Evolutionary conservation across 1,140 invertebrate species (phyloP).

Genomic region (Trissolcus basalis): DNA sequence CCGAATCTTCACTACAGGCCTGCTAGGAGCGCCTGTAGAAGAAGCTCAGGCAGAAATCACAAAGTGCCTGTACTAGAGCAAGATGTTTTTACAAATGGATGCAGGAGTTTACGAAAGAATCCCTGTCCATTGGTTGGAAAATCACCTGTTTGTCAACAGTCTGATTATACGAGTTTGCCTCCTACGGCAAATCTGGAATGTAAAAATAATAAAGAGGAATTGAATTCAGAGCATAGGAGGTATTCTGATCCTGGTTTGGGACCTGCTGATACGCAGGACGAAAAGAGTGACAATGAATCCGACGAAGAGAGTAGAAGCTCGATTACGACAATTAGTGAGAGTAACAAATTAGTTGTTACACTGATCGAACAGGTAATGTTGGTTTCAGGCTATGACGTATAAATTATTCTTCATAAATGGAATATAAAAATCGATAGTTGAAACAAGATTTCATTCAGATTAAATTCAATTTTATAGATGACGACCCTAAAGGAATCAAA

Average conservation of each 20-base stretch:
- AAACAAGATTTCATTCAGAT: background rate
- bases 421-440: too few species aligned
- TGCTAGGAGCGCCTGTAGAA: conserved; percentile 54
- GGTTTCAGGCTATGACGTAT: too few species aligned
- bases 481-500: conserved; percentile 76
- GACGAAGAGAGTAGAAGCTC: conserved; percentile 69
- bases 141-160: conserved; percentile 23
- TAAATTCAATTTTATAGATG: conserved; percentile 63
- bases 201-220: conserved; percentile 62
- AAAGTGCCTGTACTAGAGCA: conserved; percentile 31
- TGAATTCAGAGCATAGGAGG: conserved; percentile 72
- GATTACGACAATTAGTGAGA: conserved; percentile 72
- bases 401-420: too few species aligned
- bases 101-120: conserved; percentile 65
- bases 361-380: conserved; percentile 75
- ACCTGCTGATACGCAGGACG: conserved; percentile 69
- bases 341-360: conserved; percentile 73
- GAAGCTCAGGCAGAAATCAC: conserved; percentile 36
- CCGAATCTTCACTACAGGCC: conserved; percentile 60
- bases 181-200: conserved; percentile 72
- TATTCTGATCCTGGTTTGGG: conserved; percentile 78
- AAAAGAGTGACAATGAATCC: conserved; percentile 71
- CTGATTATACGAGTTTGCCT: conserved; percentile 76
- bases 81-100: conserved; percentile 66
- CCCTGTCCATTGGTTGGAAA: conserved; percentile 60